A percentile compares a stretch with the other conserved stretches of the same genome.
These are phyloP conservation scores for Eriosoma lanigerum DNA, from an alignment of 1,140 invertebrate genomes.

Conservation along the genomic window DNA sequence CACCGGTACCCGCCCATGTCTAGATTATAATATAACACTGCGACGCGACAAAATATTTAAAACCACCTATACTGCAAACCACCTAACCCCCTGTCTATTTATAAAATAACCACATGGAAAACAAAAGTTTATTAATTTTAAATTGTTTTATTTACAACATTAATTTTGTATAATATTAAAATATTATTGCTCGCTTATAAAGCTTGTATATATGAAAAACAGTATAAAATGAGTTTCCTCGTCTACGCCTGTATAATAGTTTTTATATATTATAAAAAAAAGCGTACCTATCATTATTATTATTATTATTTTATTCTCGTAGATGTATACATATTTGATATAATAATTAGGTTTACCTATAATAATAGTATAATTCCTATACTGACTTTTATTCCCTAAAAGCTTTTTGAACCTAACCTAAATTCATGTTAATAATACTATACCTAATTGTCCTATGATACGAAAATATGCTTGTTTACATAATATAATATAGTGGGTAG, in stretches of 20 bases:
- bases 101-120: background rate
- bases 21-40: background rate
- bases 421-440: background rate
- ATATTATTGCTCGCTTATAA: too few species aligned
- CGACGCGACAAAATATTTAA: background rate
- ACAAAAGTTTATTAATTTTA: background rate
- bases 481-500: constrained; percentile 19
- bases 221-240: too few species aligned
- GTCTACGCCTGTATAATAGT: too few species aligned
- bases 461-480: constrained; percentile 16
- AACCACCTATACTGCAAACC: background rate
- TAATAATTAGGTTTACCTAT: background rate
- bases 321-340: background rate
- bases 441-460: background rate
- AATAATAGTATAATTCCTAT: too few species aligned
- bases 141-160: background rate
- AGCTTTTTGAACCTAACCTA: constrained; percentile 34
- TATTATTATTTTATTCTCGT: too few species aligned
- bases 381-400: constrained; percentile 43
- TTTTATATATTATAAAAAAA: too few species aligned
- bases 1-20: constrained; percentile 26
- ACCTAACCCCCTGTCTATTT: too few species aligned
- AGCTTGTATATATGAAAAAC: too few species aligned
- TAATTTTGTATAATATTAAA: too few species aligned
- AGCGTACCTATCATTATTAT: too few species aligned